Conservation (phyloP, 2,888 invertebrate species). For the Crossocerus cetratus region DNA sequence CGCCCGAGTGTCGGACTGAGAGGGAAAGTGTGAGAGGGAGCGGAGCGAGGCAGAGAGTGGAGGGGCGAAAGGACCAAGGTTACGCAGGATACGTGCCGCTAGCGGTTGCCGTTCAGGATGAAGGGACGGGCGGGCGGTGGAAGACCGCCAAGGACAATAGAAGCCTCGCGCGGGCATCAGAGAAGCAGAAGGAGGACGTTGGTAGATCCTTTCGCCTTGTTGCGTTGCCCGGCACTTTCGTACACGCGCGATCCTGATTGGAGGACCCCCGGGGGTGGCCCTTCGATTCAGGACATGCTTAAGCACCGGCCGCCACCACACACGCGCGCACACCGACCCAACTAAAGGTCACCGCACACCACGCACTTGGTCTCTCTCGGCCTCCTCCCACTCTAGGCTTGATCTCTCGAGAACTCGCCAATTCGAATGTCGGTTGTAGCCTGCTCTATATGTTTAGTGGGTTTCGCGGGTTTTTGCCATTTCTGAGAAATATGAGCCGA, state of each 20-base stretch:
- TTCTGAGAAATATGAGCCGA: no score
- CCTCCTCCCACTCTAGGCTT: no score
- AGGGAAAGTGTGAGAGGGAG: slow-evolving; percentile 17
- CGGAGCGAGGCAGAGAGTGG: slow-evolving; percentile 28
- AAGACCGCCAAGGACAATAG: slow-evolving; percentile 70
- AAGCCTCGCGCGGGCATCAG: slow-evolving; percentile 69
- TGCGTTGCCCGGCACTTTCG: no score
- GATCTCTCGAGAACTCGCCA: no score
- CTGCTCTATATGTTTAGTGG: no score
- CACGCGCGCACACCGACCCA: slow-evolving; percentile 36
- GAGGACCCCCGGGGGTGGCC: slow-evolving; percentile 52
- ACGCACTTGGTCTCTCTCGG: no score
- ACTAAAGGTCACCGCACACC: background rate
- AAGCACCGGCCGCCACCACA: slow-evolving; percentile 47
- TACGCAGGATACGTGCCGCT: slow-evolving; percentile 15
- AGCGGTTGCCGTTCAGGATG: slow-evolving; percentile 46
- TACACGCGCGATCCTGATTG: slow-evolving; percentile 50
- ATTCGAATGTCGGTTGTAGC: no score
- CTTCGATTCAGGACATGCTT: slow-evolving; percentile 54
- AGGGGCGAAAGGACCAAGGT: background rate
- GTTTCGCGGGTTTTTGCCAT: no score
- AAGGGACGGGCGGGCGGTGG: slow-evolving; percentile 49
- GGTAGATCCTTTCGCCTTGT: slow-evolving; percentile 40
- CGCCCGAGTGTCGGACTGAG: background rate
- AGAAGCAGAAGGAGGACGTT: slow-evolving; percentile 67